These are phyloP conservation scores for Oryzias celebensis DNA, from an alignment of 2,113 vertebrate genomes.

Conservation along the genomic window DNA sequence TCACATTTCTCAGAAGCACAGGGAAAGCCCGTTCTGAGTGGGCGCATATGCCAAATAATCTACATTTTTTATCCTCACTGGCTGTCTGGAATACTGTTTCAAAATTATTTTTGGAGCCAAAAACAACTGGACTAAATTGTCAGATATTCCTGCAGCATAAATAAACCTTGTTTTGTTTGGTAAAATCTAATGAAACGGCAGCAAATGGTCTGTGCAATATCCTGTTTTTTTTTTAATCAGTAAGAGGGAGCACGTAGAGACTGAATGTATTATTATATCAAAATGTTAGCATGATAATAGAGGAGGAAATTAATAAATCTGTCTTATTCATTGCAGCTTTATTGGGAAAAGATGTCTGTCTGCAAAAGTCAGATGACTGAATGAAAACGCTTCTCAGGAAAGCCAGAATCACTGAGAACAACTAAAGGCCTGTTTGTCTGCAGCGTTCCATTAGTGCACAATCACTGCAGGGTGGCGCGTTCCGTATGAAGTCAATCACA, in stretches of 20 bases:
- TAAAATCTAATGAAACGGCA: slow-evolving; percentile 25
- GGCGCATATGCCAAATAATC: slow-evolving; percentile 19
- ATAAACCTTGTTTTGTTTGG: slow-evolving; percentile 14
- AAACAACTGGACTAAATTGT: slow-evolving; percentile 12
- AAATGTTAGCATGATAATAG: slow-evolving; percentile 29
- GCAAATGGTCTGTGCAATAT: slow-evolving; percentile 12
- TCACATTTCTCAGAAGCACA: slow-evolving; percentile 22
- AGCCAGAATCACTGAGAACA: slow-evolving; percentile 11
- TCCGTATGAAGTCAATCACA: slow-evolving; percentile 9
- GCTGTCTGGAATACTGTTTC: slow-evolving; percentile 2
- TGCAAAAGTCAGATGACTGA: slow-evolving; percentile 38
- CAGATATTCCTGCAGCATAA: slow-evolving; percentile 13
- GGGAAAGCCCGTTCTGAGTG: slow-evolving; percentile 22
- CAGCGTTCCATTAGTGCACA: slow-evolving; percentile 6
- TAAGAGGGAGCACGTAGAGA: not conserved
- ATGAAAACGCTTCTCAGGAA: slow-evolving; percentile 30
- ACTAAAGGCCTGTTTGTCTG: slow-evolving; percentile 5
- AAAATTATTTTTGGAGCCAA: slow-evolving; percentile 4
- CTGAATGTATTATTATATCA: slow-evolving; percentile 36
- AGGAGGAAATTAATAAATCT: slow-evolving; percentile 41
- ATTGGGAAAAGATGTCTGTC: slow-evolving; percentile 46
- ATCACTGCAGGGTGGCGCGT: slow-evolving; percentile 9
- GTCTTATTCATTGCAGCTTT: slow-evolving; percentile 20
- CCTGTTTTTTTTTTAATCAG: slow-evolving; percentile 1
- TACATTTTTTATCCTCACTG: slow-evolving; percentile 5